Conservation (phyloP, 2,113 vertebrate genomes). For the Cyprinodon tularosa region DNA sequence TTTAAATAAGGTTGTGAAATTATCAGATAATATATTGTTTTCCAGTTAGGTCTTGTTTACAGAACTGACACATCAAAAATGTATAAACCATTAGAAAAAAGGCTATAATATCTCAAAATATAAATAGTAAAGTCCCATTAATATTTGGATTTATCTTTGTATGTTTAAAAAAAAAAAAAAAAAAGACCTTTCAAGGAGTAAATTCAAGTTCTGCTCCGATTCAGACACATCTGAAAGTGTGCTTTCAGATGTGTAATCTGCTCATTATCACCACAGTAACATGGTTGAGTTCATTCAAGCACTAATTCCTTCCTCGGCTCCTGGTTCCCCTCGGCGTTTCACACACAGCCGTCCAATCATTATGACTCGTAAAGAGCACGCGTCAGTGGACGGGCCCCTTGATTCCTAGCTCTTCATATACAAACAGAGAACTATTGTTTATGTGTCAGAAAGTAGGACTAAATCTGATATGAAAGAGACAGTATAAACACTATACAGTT, state of each 20-base stretch:
- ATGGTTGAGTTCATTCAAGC: slow-evolving; percentile 38
- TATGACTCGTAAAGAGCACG: slow-evolving; percentile 24
- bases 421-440: slow-evolving; percentile 31
- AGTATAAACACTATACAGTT: not conserved
- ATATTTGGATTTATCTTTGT: not conserved
- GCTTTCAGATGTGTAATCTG: slow-evolving; percentile 20
- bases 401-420: slow-evolving; percentile 15
- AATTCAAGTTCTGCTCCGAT: slow-evolving; percentile 16
- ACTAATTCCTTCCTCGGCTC: slow-evolving; percentile 34
- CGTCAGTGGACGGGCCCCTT: slow-evolving; percentile 16
- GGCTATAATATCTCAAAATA: not conserved
- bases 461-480: slow-evolving; percentile 9
- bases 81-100: not conserved
- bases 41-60: too few species aligned
- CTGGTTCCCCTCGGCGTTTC: slow-evolving; percentile 16
- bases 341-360: slow-evolving; percentile 10
- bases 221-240: slow-evolving; percentile 1
- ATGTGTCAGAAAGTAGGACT: slow-evolving; percentile 9
- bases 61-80: not conserved
- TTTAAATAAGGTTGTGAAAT: too few species aligned
- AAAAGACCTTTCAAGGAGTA: not conserved
- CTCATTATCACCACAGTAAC: slow-evolving; percentile 60
- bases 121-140: not conserved
- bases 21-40: too few species aligned
- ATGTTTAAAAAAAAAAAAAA: not conserved